A percentile compares a stretch with the other conserved stretches of the same genome.
These are phyloP conservation scores for Apis laboriosa DNA, from an alignment of 1,140 invertebrate species.

Conservation along the genomic window DNA sequence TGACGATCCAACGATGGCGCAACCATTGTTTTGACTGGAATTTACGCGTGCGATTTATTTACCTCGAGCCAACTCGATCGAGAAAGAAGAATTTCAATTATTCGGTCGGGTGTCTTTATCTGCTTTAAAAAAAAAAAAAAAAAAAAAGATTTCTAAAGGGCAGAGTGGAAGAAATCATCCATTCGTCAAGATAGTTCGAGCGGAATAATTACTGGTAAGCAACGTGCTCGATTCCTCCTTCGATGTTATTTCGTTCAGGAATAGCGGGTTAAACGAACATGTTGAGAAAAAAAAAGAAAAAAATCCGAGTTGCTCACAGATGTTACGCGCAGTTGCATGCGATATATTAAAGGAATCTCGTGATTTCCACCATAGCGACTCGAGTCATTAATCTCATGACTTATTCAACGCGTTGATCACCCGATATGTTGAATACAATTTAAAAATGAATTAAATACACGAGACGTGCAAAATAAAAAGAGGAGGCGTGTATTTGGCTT, in stretches of 20 bases:
- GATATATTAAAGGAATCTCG: conserved; percentile 7
- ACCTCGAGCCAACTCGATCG: too few relatives aligned
- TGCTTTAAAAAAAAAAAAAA: too few relatives aligned
- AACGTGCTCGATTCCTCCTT: neutral
- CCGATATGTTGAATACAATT: too few relatives aligned
- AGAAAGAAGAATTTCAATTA: too few relatives aligned
- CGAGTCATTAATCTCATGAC: neutral
- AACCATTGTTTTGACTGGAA: neutral
- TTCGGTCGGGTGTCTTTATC: too few relatives aligned
- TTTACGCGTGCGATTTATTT: neutral
- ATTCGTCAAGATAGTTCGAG: conserved; percentile 49
- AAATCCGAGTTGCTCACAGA: too few relatives aligned
- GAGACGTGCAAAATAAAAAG: neutral
- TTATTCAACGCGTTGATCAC: neutral
- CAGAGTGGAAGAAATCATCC: conserved; percentile 14
- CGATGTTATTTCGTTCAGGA: conserved; percentile 17
- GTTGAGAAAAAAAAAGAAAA: neutral
- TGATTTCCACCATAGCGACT: neutral
- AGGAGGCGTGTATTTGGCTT: neutral
- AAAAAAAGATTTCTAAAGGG: too few relatives aligned
- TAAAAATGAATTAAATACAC: neutral
- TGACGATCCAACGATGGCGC: neutral
- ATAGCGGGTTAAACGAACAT: conserved; percentile 33
- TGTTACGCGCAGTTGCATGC: conserved; percentile 40
- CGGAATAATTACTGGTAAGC: conserved; percentile 53